Conservation (phyloP, 2,888 invertebrate genomes). For the Yponomeuta plumbellus region DNA sequence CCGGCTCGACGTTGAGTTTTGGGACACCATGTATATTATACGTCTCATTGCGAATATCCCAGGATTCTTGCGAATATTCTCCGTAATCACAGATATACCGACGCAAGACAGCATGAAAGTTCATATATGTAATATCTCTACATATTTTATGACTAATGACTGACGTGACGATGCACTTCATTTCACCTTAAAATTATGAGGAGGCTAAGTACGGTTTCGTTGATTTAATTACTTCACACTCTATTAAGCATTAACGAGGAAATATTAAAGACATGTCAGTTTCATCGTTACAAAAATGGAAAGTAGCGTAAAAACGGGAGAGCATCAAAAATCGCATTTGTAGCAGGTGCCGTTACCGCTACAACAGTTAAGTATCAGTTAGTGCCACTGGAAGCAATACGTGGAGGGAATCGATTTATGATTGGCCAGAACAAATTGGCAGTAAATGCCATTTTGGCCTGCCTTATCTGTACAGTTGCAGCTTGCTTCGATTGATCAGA, state of each 20-base stretch:
- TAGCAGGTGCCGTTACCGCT: slow-evolving; percentile 58
- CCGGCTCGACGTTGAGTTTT: no score
- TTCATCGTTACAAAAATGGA: slow-evolving; percentile 10
- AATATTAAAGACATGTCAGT: background rate
- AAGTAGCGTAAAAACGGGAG: slow-evolving; percentile 22
- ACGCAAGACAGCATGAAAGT: no score
- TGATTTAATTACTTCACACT: slow-evolving; percentile 17
- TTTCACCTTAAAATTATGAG: background rate
- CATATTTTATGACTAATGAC: no score
- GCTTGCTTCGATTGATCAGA: background rate
- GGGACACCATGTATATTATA: no score
- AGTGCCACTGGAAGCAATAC: slow-evolving; percentile 51
- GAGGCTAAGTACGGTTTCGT: background rate
- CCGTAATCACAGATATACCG: no score
- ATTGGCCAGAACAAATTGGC: slow-evolving; percentile 30
- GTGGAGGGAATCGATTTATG: slow-evolving; percentile 44
- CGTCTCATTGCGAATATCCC: no score
- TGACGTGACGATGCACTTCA: background rate
- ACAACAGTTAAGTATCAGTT: slow-evolving; percentile 39
- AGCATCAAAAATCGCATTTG: slow-evolving; percentile 32
- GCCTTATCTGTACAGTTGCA: background rate
- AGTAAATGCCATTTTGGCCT: background rate
- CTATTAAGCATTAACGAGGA: slow-evolving; percentile 16
- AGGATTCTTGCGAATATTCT: no score
- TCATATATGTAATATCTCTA: no score